Evolutionary conservation across 2,888 invertebrate genomes (phyloP).

Genomic region (Spodoptera littoralis): DNA sequence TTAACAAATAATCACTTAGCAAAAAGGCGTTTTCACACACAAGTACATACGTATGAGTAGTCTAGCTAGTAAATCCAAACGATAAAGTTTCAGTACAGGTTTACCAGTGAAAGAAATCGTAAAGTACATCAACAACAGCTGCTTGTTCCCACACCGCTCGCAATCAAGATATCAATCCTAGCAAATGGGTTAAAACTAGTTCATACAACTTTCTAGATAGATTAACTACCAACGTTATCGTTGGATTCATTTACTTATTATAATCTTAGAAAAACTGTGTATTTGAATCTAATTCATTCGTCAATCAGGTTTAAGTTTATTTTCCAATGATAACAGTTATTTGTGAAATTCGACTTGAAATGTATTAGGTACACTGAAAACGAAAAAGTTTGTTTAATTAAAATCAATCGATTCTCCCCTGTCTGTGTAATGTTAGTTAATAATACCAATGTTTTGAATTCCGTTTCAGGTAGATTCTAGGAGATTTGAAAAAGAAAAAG

Average conservation of each 20-base stretch:
- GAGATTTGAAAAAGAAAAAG: slow-evolving; percentile 49
- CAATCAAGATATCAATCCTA: slow-evolving; percentile 57
- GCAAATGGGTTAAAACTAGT: slow-evolving; percentile 47
- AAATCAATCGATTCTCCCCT: not conserved
- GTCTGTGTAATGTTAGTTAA: slow-evolving; percentile 24
- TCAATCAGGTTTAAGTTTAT: no score
- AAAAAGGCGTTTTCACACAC: no score
- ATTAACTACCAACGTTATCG: not conserved
- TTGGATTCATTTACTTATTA: slow-evolving; percentile 5
- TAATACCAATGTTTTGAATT: slow-evolving; percentile 49
- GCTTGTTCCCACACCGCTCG: slow-evolving; percentile 40
- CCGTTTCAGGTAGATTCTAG: slow-evolving; percentile 55
- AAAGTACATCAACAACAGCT: slow-evolving; percentile 43
- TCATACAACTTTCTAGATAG: slow-evolving; percentile 7
- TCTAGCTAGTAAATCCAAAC: slow-evolving; percentile 2
- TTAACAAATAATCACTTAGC: no score
- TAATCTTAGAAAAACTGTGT: not conserved
- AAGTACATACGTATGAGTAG: no score
- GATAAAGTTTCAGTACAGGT: slow-evolving; percentile 21
- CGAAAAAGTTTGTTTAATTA: slow-evolving; percentile 1
- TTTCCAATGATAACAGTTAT: no score
- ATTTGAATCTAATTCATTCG: no score
- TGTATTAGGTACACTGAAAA: no score
- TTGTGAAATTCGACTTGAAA: no score
- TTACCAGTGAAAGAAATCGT: slow-evolving; percentile 40